Evolutionary conservation across 1,140 invertebrate species (phyloP).

Genomic region (Drosophila bocki): DNA sequence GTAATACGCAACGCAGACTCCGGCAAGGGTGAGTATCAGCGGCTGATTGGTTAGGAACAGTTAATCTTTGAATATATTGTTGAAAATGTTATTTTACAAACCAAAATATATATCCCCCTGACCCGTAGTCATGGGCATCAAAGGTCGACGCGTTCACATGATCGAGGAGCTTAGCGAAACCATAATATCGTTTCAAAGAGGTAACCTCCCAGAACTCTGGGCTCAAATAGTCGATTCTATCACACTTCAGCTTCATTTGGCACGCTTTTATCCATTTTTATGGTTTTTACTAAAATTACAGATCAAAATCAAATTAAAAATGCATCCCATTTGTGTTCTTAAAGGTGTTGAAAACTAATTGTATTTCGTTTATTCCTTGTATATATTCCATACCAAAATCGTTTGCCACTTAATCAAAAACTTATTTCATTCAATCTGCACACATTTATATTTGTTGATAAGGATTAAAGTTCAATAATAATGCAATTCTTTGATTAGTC

Average conservation of each 20-base stretch:
- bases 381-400: neutral
- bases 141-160: slow-evolving; percentile 97
- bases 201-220: slow-evolving; percentile 87
- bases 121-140: slow-evolving; percentile 97
- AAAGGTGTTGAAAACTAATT: slow-evolving; percentile 1
- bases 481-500: slow-evolving; percentile 86
- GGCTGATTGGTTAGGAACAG: neutral
- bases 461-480: neutral
- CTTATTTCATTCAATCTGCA: neutral
- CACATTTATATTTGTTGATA: neutral
- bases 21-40: slow-evolving; percentile 92
- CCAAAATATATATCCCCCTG: neutral
- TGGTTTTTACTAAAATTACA: slow-evolving; percentile 8
- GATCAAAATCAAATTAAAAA: neutral
- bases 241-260: slow-evolving; percentile 5
- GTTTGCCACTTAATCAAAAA: neutral
- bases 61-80: slow-evolving; percentile 20
- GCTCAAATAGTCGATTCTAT: slow-evolving; percentile 1
- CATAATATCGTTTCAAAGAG: slow-evolving; percentile 99
- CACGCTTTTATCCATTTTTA: slow-evolving; percentile 21
- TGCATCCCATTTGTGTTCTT: neutral
- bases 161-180: slow-evolving; percentile 99
- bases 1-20: slow-evolving; percentile 97
- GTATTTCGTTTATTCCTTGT: neutral
- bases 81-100: slow-evolving; percentile 75